A percentile compares a stretch with the other conserved stretches of the same genome.
Conservation (phyloP, 1,140 invertebrate species). For the Metopolophium dirhodum region DNA sequence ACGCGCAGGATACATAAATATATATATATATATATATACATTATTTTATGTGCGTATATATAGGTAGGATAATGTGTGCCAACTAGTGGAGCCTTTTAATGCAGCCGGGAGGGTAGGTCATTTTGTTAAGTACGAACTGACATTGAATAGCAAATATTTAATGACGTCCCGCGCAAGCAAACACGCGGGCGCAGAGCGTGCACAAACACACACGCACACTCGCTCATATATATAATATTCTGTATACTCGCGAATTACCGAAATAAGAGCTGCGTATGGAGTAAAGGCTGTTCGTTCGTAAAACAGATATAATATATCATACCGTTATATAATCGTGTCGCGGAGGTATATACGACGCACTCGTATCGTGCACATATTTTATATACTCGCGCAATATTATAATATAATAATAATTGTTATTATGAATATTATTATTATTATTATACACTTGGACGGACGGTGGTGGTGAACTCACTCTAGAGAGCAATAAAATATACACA, state of each 20-base stretch:
- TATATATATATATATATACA: neutral
- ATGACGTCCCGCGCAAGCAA: conserved; percentile 24
- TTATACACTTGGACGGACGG: neutral
- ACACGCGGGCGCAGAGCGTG: neutral
- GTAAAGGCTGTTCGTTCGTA: neutral
- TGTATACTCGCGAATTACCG: neutral
- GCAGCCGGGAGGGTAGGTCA: neutral
- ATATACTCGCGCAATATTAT: neutral
- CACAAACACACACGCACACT: neutral
- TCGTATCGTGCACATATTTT: neutral
- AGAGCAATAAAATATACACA: conserved; percentile 36
- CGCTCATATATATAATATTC: neutral
- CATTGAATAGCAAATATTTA: conserved; percentile 34
- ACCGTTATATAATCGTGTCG: neutral
- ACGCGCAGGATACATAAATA: neutral
- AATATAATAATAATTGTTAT: neutral
- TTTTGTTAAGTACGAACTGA: conserved; percentile 24
- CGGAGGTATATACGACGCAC: neutral
- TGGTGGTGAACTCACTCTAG: neutral
- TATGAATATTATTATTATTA: neutral
- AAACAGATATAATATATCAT: neutral
- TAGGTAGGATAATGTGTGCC: neutral
- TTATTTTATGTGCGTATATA: neutral
- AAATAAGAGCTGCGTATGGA: neutral
- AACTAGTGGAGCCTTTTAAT: conserved; percentile 20